Conservation (phyloP, 2,888 invertebrate species). For the Lepidocyrtoides sp. region DNA sequence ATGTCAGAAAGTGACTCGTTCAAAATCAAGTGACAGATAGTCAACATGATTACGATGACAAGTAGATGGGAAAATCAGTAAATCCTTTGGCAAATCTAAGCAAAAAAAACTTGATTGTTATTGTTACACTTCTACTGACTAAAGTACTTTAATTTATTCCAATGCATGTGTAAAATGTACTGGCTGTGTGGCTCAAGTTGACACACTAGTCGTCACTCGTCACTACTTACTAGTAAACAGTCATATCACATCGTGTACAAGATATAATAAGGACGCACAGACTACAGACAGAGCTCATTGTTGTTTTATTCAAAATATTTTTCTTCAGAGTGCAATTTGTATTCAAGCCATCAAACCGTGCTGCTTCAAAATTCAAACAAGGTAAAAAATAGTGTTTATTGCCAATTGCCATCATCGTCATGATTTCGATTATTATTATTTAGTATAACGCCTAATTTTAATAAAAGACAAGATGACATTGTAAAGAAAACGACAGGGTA, state of each 20-base stretch:
- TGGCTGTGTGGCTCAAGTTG: too few relatives aligned
- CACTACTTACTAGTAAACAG: too few relatives aligned
- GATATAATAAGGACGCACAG: too few relatives aligned
- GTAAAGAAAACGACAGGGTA: background rate
- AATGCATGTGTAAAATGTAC: too few relatives aligned
- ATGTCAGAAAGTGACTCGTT: background rate
- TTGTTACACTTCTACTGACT: background rate
- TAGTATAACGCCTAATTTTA: background rate
- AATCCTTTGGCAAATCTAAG: background rate
- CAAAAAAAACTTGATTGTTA: slow-evolving; percentile 29
- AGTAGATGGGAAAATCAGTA: background rate
- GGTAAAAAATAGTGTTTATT: slow-evolving; percentile 42
- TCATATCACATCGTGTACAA: too few relatives aligned
- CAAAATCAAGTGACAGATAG: background rate
- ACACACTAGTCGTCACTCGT: background rate
- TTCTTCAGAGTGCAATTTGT: background rate
- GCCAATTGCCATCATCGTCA: slow-evolving; percentile 40
- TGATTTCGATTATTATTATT: slow-evolving; percentile 26
- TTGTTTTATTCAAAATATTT: background rate
- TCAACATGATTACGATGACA: background rate
- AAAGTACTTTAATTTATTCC: too few relatives aligned
- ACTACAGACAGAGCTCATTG: too few relatives aligned
- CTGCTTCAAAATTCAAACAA: background rate
- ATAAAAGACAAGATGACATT: background rate
- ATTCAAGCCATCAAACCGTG: background rate